Conservation (phyloP, 2,797 vertebrate species). For the Gymnopithys bicolor region DNA sequence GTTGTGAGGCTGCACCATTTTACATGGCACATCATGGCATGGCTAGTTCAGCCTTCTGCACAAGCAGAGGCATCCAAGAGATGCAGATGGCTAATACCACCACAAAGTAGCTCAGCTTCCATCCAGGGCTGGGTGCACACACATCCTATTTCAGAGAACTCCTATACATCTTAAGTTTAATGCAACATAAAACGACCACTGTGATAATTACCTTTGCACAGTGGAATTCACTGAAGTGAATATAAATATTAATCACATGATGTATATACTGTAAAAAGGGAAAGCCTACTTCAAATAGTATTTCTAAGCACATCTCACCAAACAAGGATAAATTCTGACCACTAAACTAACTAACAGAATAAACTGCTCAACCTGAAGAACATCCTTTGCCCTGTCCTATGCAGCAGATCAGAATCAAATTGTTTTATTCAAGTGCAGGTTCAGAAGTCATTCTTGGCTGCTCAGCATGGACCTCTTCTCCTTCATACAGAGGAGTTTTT, state of each 20-base stretch:
- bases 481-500: not conserved
- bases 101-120: not conserved
- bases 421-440: not conserved
- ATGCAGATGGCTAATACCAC: not conserved
- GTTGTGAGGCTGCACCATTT: not conserved
- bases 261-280: not conserved
- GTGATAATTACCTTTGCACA: not conserved
- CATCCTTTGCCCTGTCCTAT: not conserved
- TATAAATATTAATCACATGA: not conserved
- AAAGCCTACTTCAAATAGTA: not conserved
- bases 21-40: rapidly evolving
- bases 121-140: not conserved
- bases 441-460: not conserved
- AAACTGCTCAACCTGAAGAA: not conserved
- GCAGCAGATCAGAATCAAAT: not conserved
- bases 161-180: not conserved
- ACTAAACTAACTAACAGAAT: not conserved
- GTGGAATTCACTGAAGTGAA: not conserved
- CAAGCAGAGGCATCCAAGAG: not conserved
- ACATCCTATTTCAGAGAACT: not conserved
- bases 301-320: not conserved
- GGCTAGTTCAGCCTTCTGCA: not conserved
- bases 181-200: not conserved
- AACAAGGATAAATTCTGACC: not conserved
- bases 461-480: not conserved